These are phyloP conservation scores for Laterallus jamaicensis DNA, from an alignment of 2,113 vertebrate species.

Conservation along the genomic window DNA sequence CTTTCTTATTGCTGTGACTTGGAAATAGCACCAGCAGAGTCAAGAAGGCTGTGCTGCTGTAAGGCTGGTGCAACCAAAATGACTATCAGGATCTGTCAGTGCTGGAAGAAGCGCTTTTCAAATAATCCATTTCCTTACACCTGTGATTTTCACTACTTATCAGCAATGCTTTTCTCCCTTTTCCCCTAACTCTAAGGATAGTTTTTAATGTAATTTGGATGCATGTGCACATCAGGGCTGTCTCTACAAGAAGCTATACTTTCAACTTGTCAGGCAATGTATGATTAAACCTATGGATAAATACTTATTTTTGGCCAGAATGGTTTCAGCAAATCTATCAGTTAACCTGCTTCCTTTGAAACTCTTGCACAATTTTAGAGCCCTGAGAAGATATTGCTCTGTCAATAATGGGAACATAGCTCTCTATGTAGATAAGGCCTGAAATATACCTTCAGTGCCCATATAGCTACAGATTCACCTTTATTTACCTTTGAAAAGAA, in stretches of 20 bases:
- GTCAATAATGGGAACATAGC: background rate
- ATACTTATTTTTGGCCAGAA: background rate
- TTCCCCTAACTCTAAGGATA: background rate
- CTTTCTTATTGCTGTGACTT: background rate
- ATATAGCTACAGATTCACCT: background rate
- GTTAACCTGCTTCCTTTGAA: background rate
- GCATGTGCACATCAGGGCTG: background rate
- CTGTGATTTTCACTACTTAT: background rate
- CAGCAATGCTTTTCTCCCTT: background rate
- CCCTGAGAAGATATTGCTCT: background rate
- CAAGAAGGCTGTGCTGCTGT: background rate
- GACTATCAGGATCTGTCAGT: background rate
- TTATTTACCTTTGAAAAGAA: conserved; percentile 37
- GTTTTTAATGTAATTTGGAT: conserved; percentile 3
- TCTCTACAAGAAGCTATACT: background rate
- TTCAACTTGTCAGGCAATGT: background rate
- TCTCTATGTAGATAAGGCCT: background rate
- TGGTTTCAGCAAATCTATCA: background rate
- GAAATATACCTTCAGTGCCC: background rate
- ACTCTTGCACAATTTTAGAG: background rate
- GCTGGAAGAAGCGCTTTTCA: background rate
- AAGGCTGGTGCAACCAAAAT: background rate
- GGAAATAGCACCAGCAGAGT: background rate
- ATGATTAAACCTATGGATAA: conserved; percentile 19
- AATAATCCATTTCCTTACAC: background rate